Conservation (phyloP, 2,113 vertebrate species). For the Osmerus eperlanus region DNA sequence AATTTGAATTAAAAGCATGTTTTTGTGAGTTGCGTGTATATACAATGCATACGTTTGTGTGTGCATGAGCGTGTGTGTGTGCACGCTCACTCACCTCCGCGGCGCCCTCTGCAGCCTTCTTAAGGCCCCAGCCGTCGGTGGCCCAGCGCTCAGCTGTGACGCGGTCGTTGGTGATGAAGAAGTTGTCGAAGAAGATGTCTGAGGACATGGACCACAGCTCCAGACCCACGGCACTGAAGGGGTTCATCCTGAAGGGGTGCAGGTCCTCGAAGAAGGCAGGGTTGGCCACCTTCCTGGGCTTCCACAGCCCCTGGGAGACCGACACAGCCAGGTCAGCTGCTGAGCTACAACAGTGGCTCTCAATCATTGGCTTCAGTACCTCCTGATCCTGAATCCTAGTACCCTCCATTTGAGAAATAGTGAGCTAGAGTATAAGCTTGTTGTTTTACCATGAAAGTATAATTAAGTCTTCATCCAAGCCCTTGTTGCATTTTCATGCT, state of each 20-base stretch:
- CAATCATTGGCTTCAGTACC: too few relatives aligned
- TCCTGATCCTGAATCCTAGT: too few relatives aligned
- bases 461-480: too few relatives aligned
- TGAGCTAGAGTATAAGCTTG: too few relatives aligned
- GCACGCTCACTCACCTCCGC: conserved; percentile 77
- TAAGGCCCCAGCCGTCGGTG: conserved; percentile 89
- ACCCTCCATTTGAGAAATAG: too few relatives aligned
- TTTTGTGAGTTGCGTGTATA: too few relatives aligned
- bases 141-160: conserved; percentile 88
- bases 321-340: neutral
- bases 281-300: conserved; percentile 92
- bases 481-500: too few relatives aligned
- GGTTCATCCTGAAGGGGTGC: conserved; percentile 91
- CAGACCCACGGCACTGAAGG: conserved; percentile 88
- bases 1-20: too few relatives aligned
- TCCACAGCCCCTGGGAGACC: conserved; percentile 87
- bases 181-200: conserved; percentile 98
- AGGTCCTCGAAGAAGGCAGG: conserved; percentile 95
- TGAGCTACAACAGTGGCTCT: too few relatives aligned
- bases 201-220: conserved; percentile 99
- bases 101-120: conserved; percentile 93
- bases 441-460: too few relatives aligned
- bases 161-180: conserved; percentile 87
- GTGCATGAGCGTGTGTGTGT: neutral
- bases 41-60: neutral